Base-by-base conservation (phyloP, 2,888 invertebrate species). In the Zhengitettix transpicula region DNA sequence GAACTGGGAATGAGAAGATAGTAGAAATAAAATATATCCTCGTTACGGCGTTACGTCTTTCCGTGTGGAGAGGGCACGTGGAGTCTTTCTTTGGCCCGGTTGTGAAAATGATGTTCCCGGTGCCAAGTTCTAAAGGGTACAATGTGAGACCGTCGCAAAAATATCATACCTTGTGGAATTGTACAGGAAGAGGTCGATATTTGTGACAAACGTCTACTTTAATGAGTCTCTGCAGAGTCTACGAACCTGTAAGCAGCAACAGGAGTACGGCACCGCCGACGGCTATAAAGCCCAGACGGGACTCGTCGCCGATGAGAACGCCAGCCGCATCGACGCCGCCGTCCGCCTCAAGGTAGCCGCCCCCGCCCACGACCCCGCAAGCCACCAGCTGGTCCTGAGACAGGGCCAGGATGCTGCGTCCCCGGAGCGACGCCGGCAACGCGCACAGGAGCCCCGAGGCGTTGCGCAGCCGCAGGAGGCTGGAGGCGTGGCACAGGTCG, bases 401-500 rank as follows among this genome's bases (percentile, higher is more conserved):
- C 73, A 71, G 40, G 70, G 69, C 15, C 72, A 68, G 17, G 70
- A 14, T 11, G 69, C 57, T 79, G 65, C 10, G 69, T 68, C 40
- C 68, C 67, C 56, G 79, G 63, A 1, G 14, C 14, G 57, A 66
- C 64, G 10, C 66, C 67, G 69, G 78, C 71, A 69, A 78, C 75
- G 68, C 77, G 76, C 57, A 74, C 47, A 12, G 47, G 5, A 14
- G 40, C 75, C 65, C 75, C 78, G 78, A 66, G 72, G 71, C 58
- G 79, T 67, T 47, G 73, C 71, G 40, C 70, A 47, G 47, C 5
- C 47, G 47, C 2, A 83, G 67, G 74, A 84, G 78, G 3, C 77
- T 73, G 15, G 77, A 76, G 40, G 79, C 78, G 61, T 82, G 78
- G 65, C 86, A 86, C 65, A 80, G 75, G 68, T 83, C 81, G 68